Conservation (phyloP, 2,797 vertebrate species). For the Lophotriccus pileatus region DNA sequence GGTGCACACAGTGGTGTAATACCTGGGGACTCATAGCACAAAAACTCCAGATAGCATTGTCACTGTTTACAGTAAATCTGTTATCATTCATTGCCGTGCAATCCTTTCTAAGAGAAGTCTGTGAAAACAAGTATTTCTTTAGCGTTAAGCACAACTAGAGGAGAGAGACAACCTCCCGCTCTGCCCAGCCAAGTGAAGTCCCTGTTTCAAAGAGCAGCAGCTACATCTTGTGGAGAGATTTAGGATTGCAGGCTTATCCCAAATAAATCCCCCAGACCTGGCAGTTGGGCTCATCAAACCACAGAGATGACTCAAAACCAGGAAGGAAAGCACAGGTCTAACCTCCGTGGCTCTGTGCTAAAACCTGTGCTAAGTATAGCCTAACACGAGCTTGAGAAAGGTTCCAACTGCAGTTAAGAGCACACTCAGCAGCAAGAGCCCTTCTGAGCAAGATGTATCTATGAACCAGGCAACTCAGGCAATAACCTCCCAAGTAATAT, state of each 20-base stretch:
- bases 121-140: background rate
- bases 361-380: background rate
- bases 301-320: rapidly evolving
- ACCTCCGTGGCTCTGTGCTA: rapidly evolving
- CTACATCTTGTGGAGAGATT: slow-evolving; percentile 16
- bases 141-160: background rate
- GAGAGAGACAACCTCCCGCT: no score
- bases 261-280: background rate
- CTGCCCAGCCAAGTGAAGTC: rapidly evolving
- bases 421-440: background rate
- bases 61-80: rapidly evolving
- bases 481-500: background rate
- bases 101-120: background rate
- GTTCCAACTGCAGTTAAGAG: background rate
- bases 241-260: background rate
- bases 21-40: background rate
- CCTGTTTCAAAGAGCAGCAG: background rate
- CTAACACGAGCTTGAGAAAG: rapidly evolving
- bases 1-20: rapidly evolving
- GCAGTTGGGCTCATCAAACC: background rate
- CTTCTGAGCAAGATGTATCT: rapidly evolving
- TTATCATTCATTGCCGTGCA: background rate
- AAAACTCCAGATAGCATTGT: background rate
- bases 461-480: background rate
- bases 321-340: background rate